Conservation (phyloP, 1,140 invertebrate species). For the Brachionus koreanus region DNA sequence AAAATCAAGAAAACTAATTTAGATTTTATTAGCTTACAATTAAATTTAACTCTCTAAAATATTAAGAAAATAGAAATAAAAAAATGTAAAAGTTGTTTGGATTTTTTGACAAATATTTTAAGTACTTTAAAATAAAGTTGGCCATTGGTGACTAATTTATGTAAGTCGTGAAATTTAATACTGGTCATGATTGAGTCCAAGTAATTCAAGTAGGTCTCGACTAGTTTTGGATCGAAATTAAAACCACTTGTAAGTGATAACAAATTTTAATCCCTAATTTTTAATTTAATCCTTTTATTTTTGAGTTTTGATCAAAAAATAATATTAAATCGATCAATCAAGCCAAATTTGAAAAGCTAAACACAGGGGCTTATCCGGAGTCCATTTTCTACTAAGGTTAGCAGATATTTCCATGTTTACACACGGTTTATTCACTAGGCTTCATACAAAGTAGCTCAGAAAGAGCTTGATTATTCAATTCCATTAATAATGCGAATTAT, state of each 20-base stretch:
- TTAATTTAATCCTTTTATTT: slow-evolving; percentile 35
- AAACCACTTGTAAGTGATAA: slow-evolving; percentile 31
- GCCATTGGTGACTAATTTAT: background rate
- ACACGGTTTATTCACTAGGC: background rate
- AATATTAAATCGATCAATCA: slow-evolving; percentile 25
- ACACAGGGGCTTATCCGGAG: background rate
- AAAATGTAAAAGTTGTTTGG: no score
- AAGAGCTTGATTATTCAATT: background rate
- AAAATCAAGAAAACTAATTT: no score
- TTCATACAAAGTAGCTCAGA: background rate
- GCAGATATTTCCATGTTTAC: background rate
- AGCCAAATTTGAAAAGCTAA: background rate
- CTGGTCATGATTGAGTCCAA: background rate
- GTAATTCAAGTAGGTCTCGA: slow-evolving; percentile 37
- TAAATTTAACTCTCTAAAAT: no score
- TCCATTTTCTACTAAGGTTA: background rate
- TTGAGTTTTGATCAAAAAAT: slow-evolving; percentile 3
- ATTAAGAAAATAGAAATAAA: no score
- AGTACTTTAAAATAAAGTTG: background rate
- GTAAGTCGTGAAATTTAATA: background rate
- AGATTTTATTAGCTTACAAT: no score
- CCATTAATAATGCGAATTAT: background rate
- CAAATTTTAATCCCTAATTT: slow-evolving; percentile 35
- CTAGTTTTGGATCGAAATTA: background rate
- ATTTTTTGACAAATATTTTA: background rate